phyloP scores from a whole-genome alignment of 2,888 invertebrate genomes.

The Drosophila paucipuncta region DNA sequence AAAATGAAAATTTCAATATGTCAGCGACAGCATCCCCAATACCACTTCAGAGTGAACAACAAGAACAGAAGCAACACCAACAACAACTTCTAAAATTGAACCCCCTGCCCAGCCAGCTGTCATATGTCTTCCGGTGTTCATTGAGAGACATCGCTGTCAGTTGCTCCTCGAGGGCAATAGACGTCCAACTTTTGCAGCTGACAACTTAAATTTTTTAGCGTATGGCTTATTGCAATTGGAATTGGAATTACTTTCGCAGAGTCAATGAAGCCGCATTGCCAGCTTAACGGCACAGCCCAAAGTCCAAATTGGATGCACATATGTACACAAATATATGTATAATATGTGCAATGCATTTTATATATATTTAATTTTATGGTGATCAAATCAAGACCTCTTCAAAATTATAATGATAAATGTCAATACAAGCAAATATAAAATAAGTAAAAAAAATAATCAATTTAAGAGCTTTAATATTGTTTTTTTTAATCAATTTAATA shows the following conservation, averaged over 20 bases:
- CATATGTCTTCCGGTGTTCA: slow-evolving; percentile 56
- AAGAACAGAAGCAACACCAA: slow-evolving; percentile 5
- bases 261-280: background rate
- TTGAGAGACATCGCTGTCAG: slow-evolving; percentile 55
- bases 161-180: slow-evolving; percentile 11
- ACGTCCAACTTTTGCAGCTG: slow-evolving; percentile 32
- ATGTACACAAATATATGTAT: background rate
- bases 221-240: slow-evolving; percentile 37
- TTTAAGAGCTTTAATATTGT: background rate
- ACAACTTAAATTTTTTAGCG: slow-evolving; percentile 47
- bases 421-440: background rate
- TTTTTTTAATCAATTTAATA: background rate
- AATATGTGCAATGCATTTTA: background rate
- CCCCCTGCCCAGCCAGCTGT: slow-evolving; percentile 41
- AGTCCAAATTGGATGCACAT: background rate
- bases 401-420: background rate
- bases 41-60: slow-evolving; percentile 5
- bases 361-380: background rate
- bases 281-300: background rate
- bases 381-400: background rate
- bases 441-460: background rate
- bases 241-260: slow-evolving; percentile 34
- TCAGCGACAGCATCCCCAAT: slow-evolving; percentile 58
- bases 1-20: slow-evolving; percentile 77
- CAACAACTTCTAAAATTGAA: slow-evolving; percentile 30